Evolutionary conservation across 2,113 vertebrate genomes (phyloP), one percentile per base, ranked within the genome.

Genomic region (Suncus etruscus): DNA sequence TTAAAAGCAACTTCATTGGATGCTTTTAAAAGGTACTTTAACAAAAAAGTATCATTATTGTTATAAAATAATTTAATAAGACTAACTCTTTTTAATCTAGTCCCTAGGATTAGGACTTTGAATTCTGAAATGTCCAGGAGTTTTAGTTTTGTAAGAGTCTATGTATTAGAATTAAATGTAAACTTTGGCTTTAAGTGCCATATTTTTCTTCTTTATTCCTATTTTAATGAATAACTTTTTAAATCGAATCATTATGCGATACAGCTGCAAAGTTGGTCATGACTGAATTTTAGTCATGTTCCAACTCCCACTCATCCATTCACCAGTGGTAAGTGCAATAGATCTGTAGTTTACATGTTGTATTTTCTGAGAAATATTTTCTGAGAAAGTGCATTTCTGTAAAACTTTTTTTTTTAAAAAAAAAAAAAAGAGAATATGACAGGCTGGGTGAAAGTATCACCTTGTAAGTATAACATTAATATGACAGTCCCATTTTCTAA

Each of bases 101-200:
- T 48, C 27, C 51, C 94, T 90, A 83, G 39, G 93, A 80, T 76
- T 88, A 69, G 51, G 73, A 63, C 31, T 68, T 87, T 87, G 75
- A 87, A 74, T 74, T 90, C 31, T 83, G 15, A 27, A 75, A 63
- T 39, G 68, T n/a, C 22, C 12, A 80, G n/a, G 8, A 83, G 48
- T 76, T 85, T 90, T 90, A 58, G 72, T 88, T 93, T 66, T 76
- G 66, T 81, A 79, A 9, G n/a, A 79, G 87, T n/a, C 11, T 93
- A 82, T 81, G 29, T 6, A 14, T 73, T 79, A 22, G 14, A 50
- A 66, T 61, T 7, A 66, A 25, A 65, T 94, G 90, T 66, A 48
- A 50, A 15, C 66, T 77, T 77, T 24, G 83, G 32, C 2, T 1
- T 39, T 39, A 39, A 39, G 39, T 39, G 39, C 39, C 39, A 5